Conservation (phyloP, 2,888 invertebrate genomes). For the Diadegma fenestrale region DNA sequence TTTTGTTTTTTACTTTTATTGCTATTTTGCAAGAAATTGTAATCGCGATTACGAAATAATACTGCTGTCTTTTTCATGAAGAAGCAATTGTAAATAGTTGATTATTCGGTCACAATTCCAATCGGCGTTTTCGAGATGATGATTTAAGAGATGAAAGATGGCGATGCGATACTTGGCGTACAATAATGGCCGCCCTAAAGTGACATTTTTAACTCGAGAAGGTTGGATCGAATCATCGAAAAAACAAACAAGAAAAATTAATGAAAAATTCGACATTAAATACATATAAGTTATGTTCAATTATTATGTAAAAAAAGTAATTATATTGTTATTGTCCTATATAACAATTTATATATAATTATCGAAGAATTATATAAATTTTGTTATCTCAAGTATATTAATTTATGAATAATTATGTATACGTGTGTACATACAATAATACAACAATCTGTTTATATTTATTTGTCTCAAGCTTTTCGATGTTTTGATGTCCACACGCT, state of each 20-base stretch:
- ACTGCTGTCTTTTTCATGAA: not conserved
- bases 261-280: constrained; percentile 8
- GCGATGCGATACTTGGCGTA: constrained; percentile 16
- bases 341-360: constrained; percentile 32
- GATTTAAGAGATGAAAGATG: not conserved
- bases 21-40: constrained; percentile 1
- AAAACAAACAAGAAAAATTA: not conserved
- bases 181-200: constrained; percentile 20
- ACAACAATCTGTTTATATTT: constrained; percentile 28
- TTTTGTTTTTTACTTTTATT: constrained; percentile 10
- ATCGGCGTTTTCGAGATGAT: constrained; percentile 9
- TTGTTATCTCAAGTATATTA: constrained; percentile 47
- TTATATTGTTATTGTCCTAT: constrained; percentile 34
- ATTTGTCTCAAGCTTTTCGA: constrained; percentile 25
- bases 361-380: constrained; percentile 38
- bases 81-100: constrained; percentile 13
- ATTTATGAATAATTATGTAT: constrained; percentile 45
- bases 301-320: constrained; percentile 36
- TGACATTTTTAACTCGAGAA: constrained; percentile 30
- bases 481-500: constrained; percentile 11
- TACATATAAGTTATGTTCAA: constrained; percentile 27
- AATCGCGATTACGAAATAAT: constrained; percentile 14
- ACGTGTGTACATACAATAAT: constrained; percentile 30
- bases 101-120: constrained; percentile 24
- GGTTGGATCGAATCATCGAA: constrained; percentile 20